These are phyloP conservation scores for Tenualosa thibaudeaui DNA, from an alignment of 2,797 vertebrate species.

Conservation along the genomic window DNA sequence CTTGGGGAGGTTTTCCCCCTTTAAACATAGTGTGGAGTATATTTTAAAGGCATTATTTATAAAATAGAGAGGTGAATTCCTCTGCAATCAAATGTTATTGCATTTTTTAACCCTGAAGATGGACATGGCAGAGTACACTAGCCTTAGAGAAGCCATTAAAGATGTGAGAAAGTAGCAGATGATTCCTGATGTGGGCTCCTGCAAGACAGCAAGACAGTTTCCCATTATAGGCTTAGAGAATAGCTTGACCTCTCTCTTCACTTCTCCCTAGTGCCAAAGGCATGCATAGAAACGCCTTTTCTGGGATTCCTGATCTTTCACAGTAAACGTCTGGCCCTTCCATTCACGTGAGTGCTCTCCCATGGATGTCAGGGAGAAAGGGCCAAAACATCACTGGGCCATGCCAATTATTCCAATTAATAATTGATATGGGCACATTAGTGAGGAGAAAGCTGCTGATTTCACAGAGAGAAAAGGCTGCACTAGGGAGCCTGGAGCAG, in stretches of 20 bases:
- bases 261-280: not conserved
- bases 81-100: not conserved
- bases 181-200: not conserved
- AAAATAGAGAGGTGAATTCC: slow-evolving; percentile 39
- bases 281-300: not conserved
- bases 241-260: not conserved
- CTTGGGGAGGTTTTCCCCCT: slow-evolving; percentile 27
- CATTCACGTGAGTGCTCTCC: slow-evolving; percentile 51
- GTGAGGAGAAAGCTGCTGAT: slow-evolving; percentile 56
- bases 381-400: slow-evolving; percentile 58
- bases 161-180: not conserved
- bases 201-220: not conserved
- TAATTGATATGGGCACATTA: slow-evolving; percentile 67
- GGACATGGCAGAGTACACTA: not conserved
- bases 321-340: not conserved
- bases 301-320: not conserved
- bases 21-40: slow-evolving; percentile 23
- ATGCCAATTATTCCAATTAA: slow-evolving; percentile 68
- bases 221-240: not conserved
- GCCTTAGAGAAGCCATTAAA: not conserved
- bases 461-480: slow-evolving; percentile 44
- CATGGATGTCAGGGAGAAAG: slow-evolving; percentile 59
- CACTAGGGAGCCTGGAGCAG: slow-evolving; percentile 31
- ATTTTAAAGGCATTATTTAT: slow-evolving; percentile 39
- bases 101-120: not conserved